phyloP scores from a whole-genome alignment of 1,140 invertebrate species.

The Calycopis cecrops region DNA sequence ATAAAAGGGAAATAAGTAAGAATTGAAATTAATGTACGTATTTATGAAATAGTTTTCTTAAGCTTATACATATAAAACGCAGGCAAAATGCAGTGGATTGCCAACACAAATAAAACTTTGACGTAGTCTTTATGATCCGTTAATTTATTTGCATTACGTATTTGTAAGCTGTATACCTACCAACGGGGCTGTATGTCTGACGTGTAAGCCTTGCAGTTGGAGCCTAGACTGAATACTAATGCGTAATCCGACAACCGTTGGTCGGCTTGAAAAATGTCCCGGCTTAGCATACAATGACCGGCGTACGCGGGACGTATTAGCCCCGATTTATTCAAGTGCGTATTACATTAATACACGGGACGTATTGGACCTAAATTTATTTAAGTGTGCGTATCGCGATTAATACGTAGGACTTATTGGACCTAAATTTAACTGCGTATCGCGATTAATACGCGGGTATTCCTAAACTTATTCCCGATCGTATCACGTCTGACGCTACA shows the following conservation, averaged over 20 bases:
- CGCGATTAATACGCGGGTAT: constrained; percentile 33
- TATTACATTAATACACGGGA: constrained; percentile 36
- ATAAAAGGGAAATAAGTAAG: too few relatives aligned
- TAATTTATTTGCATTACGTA: too few relatives aligned
- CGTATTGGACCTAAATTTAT: constrained; percentile 38
- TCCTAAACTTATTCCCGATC: constrained; percentile 34
- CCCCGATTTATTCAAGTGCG: constrained; percentile 22
- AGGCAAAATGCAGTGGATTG: too few relatives aligned
- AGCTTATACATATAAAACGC: too few relatives aligned
- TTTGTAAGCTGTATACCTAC: too few relatives aligned
- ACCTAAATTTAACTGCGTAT: constrained; percentile 30
- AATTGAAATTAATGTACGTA: too few relatives aligned
- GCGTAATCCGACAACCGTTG: constrained; percentile 38
- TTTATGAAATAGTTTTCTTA: too few relatives aligned
- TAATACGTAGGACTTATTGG: not conserved
- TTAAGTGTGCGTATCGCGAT: too few relatives aligned
- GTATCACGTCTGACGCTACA: constrained; percentile 44
- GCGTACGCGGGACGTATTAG: constrained; percentile 14
- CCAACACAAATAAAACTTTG: too few relatives aligned
- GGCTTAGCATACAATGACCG: constrained; percentile 62
- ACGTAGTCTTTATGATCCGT: too few relatives aligned
- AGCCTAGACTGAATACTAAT: constrained; percentile 15
- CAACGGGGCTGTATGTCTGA: too few relatives aligned
- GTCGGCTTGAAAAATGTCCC: constrained; percentile 49
- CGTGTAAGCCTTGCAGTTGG: too few relatives aligned